Percentiles rank a stretch among this genome's conserved stretches.
These are phyloP conservation scores for Lophotis ruficrista DNA, from an alignment of 2,113 vertebrate species.

Conservation along the genomic window DNA sequence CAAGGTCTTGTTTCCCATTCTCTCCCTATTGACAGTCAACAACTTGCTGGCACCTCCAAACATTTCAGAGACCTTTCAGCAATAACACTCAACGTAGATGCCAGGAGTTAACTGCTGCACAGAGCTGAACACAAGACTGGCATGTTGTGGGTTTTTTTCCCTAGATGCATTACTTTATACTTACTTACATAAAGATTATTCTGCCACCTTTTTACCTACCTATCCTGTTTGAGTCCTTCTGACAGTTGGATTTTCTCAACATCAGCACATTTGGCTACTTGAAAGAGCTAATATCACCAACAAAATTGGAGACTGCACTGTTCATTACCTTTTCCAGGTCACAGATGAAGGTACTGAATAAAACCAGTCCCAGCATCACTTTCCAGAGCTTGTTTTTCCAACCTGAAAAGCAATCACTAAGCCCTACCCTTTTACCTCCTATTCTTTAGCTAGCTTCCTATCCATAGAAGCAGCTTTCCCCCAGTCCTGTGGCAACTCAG, in stretches of 20 bases:
- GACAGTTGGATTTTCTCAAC: not conserved
- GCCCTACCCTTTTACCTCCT: not conserved
- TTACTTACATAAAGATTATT: not conserved
- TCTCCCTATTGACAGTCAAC: not conserved
- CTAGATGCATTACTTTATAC: not conserved
- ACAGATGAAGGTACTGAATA: not conserved
- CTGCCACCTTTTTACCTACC: not conserved
- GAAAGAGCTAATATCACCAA: not conserved
- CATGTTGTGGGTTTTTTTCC: accelerated
- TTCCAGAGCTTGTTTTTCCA: not conserved
- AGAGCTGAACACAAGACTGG: not conserved
- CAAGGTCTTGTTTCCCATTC: not conserved
- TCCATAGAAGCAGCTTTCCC: not conserved
- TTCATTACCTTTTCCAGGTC: constrained; percentile 27
- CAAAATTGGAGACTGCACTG: not conserved
- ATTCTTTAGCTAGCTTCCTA: not conserved
- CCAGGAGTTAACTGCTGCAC: not conserved
- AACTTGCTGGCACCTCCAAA: not conserved
- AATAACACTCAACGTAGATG: not conserved
- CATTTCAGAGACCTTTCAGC: not conserved
- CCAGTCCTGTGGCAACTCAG: not conserved
- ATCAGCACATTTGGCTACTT: constrained; percentile 21
- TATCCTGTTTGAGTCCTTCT: not conserved
- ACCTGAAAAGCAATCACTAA: not conserved
- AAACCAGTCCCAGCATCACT: not conserved